phyloP scores from a whole-genome alignment of 1,140 invertebrate genomes.

The Helicoverpa zea region DNA sequence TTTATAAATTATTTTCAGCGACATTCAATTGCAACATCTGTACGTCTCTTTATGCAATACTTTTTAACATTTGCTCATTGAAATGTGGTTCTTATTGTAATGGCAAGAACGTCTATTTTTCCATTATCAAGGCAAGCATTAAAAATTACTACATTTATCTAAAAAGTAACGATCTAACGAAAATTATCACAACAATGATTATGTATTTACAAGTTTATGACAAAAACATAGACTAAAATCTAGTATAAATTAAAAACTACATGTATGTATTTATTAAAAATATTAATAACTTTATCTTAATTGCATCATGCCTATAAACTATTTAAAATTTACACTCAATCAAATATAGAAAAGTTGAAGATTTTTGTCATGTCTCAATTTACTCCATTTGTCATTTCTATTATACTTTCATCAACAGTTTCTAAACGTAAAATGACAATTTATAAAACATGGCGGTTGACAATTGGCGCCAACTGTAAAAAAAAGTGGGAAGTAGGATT shows the following conservation, averaged over 20 bases:
- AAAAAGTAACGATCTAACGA: slow-evolving; percentile 20
- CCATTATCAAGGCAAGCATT: not conserved
- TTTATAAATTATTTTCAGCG: slow-evolving; percentile 4
- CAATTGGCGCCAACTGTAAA: not conserved
- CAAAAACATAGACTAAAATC: slow-evolving; percentile 34
- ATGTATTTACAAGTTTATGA: slow-evolving; percentile 45
- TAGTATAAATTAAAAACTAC: slow-evolving; percentile 46
- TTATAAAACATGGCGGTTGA: not conserved
- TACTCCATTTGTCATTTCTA: not conserved
- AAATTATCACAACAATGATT: slow-evolving; percentile 48
- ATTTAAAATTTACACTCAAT: slow-evolving; percentile 35
- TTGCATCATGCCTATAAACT: slow-evolving; percentile 12
- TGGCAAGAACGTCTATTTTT: not conserved
- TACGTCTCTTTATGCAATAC: not conserved
- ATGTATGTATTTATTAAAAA: slow-evolving; percentile 43
- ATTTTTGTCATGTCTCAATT: not conserved
- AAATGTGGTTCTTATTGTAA: not conserved
- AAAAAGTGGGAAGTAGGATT: too few species aligned
- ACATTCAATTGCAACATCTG: slow-evolving; percentile 28
- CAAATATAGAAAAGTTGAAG: slow-evolving; percentile 13
- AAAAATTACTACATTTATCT: not conserved
- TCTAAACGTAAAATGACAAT: not conserved
- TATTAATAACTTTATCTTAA: slow-evolving; percentile 45
- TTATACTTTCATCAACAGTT: slow-evolving; percentile 7
- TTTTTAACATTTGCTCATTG: slow-evolving; percentile 30